Evolutionary conservation across 2,888 invertebrate species (phyloP), one percentile per base, ranked within the genome.

Genomic region (Lobophora halterata): DNA sequence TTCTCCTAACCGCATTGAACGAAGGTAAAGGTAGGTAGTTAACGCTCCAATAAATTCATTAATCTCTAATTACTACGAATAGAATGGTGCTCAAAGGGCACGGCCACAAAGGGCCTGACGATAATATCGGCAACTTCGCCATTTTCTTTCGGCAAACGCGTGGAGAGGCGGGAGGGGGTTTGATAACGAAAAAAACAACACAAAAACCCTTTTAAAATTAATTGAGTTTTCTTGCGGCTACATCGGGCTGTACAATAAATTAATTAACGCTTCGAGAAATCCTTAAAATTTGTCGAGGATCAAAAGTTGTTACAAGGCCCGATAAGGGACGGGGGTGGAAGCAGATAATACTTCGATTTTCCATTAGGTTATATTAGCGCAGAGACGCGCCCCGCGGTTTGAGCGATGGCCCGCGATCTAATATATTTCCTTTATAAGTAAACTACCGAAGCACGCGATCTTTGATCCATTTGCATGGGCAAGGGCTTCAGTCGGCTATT

Each of bases 131-230:
- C 65, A 74, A 61, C 44, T 71, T 71, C 63, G 65, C 70, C 70
- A 72, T 73, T 77, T 77, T 73, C 70, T 70, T 74, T 75, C 66
- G 32, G n/a, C 24, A 40, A 46, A 24, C 32, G 40, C 38, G 41
- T 47, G 39, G 47, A 38, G 46, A n/a, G n/a, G n/a, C n/a, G 41
- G 42, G 49, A 45, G 38, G 38, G 60, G 59, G 61, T 67, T 69
- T 69, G 75, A 76, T 78, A 68, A 71, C 59, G 65, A 81, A 80
- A 39, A 83, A 83, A 82, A 80, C 76, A 85, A 86, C 85, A 86
- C 78, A 85, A 86, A 85, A 87, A 85, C 87, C 86, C 86, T 87
- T 87, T 87, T 82, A 87, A 85, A 85, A 86, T 87, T 86, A 87
- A 87, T 86, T 87, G 87, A 86, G 85, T 87, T 86, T 86, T 85